Percentiles rank a stretch among this genome's conserved stretches.
Evolutionary conservation across 2,797 vertebrate genomes (phyloP).

Genomic region (Lagorchestes hirsutus): DNA sequence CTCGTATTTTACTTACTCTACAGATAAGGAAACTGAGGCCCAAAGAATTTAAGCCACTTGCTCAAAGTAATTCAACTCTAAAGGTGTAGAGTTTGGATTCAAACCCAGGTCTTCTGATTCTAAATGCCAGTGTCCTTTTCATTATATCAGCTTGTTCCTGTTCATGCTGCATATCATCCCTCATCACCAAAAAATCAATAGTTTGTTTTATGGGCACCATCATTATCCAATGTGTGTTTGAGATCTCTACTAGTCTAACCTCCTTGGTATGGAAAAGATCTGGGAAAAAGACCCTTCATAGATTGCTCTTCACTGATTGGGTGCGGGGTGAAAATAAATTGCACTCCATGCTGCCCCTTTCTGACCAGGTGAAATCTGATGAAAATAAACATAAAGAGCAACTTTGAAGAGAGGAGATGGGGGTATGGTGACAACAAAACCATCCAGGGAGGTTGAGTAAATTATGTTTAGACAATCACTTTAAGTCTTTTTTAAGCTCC

Average conservation of each 20-base stretch:
- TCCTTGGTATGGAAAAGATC: not conserved
- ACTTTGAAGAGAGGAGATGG: not conserved
- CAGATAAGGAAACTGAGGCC: not conserved
- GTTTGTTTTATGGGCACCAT: not conserved
- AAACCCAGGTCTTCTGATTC: not conserved
- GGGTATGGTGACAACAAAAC: not conserved
- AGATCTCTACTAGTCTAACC: not conserved
- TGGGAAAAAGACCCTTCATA: not conserved
- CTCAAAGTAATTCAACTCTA: not conserved
- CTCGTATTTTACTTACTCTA: not conserved
- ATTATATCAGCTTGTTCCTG: not conserved
- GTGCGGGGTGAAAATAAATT: not conserved
- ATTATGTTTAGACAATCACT: not conserved
- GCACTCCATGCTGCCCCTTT: not conserved
- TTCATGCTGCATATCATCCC: not conserved
- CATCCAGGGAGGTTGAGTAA: not conserved
- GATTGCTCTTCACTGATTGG: not conserved
- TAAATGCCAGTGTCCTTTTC: not conserved
- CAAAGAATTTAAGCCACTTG: not conserved
- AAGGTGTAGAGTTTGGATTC: not conserved
- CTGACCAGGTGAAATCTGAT: not conserved
- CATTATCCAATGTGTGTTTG: not conserved
- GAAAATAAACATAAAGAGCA: not conserved
- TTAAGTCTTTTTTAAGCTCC: not conserved
- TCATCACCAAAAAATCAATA: not conserved